Percentiles rank a stretch among this genome's conserved stretches.
phyloP scores from a whole-genome alignment of 2,888 invertebrate genomes.

The Chrysomela aeneicollis region DNA sequence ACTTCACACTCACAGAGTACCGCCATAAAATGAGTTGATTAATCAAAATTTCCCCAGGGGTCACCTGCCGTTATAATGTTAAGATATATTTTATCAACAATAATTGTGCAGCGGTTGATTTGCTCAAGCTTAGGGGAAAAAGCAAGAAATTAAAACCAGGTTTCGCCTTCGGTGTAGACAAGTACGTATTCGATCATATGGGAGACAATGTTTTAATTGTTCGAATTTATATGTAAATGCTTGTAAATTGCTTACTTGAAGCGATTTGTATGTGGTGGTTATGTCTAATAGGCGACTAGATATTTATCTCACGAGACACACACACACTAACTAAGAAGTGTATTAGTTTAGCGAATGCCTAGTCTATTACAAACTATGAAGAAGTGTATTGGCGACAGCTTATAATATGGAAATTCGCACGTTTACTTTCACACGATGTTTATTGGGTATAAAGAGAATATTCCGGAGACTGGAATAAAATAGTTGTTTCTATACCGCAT shows the following conservation, averaged over 20 bases:
- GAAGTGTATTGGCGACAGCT: slow-evolving; percentile 27
- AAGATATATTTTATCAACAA: slow-evolving; percentile 16
- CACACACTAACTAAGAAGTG: slow-evolving; percentile 14
- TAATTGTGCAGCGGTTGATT: slow-evolving; percentile 14
- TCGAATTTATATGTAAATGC: slow-evolving; percentile 39
- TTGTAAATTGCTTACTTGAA: slow-evolving; percentile 36
- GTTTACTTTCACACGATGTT: background rate
- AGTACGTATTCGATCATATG: slow-evolving; percentile 4
- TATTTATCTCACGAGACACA: slow-evolving; percentile 22
- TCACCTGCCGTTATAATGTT: slow-evolving; percentile 8
- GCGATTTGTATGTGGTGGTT: slow-evolving; percentile 18
- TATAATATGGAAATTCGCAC: slow-evolving; percentile 11
- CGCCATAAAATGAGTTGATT: slow-evolving; percentile 22
- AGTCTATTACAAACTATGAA: slow-evolving; percentile 25
- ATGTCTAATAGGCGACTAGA: slow-evolving; percentile 19
- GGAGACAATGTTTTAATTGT: slow-evolving; percentile 35
- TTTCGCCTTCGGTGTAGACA: slow-evolving; percentile 7
- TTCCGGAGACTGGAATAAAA: too few relatives aligned
- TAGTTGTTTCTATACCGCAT: too few relatives aligned
- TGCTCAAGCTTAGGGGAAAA: slow-evolving; percentile 12
- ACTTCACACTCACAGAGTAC: slow-evolving; percentile 24
- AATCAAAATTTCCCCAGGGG: slow-evolving; percentile 27
- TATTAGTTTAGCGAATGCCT: slow-evolving; percentile 32
- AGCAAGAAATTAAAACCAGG: background rate
- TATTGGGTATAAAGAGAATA: background rate